Conservation (phyloP, 2,888 invertebrate species). For the Dasypolia templi region DNA sequence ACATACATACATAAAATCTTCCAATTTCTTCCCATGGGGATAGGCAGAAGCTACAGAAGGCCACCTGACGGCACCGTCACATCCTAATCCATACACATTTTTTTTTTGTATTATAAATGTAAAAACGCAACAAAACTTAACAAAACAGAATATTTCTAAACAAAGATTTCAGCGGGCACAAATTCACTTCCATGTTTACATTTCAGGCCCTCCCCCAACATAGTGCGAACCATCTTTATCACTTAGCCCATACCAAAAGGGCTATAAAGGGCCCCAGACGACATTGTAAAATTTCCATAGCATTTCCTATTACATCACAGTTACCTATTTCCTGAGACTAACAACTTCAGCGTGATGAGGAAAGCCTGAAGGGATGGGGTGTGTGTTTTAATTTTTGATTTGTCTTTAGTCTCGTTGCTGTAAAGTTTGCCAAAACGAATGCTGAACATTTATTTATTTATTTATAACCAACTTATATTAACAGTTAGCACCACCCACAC, state of each 20-base stretch:
- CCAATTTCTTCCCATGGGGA: too few relatives aligned
- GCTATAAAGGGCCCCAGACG: slow-evolving; percentile 55
- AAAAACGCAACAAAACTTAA: background rate
- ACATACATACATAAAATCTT: too few relatives aligned
- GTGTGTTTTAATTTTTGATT: slow-evolving; percentile 18
- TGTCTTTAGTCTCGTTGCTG: background rate
- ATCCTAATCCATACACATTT: too few relatives aligned
- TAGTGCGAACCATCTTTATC: slow-evolving; percentile 58
- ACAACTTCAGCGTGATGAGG: slow-evolving; percentile 14
- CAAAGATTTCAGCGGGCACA: slow-evolving; percentile 12
- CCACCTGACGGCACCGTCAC: too few relatives aligned
- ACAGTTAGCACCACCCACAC: too few relatives aligned
- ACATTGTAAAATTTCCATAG: slow-evolving; percentile 60
- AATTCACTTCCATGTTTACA: slow-evolving; percentile 49
- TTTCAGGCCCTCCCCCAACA: slow-evolving; percentile 19
- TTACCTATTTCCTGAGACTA: slow-evolving; percentile 47
- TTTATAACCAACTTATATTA: too few relatives aligned
- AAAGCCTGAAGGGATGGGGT: background rate
- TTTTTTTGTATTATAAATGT: background rate
- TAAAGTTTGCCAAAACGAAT: background rate
- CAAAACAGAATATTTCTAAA: background rate
- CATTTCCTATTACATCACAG: slow-evolving; percentile 44
- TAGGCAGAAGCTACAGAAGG: too few relatives aligned
- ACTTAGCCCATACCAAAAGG: slow-evolving; percentile 56
- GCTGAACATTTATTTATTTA: too few relatives aligned